These are phyloP conservation scores for Eristalinus sepulchralis DNA, from an alignment of 2,888 invertebrate species.

Conservation along the genomic window DNA sequence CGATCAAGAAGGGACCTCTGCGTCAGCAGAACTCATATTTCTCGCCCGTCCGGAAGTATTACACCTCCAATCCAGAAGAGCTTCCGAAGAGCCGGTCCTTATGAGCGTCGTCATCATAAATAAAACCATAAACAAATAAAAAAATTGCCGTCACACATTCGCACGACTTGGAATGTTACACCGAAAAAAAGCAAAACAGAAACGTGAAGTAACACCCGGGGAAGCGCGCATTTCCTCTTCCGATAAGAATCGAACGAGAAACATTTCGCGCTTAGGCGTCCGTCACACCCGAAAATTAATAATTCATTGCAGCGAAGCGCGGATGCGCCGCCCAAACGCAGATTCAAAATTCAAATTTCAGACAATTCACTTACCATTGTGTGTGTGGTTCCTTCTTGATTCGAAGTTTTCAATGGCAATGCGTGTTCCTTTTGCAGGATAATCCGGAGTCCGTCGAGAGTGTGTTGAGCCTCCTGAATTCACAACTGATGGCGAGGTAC, in stretches of 20 bases:
- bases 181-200: not conserved
- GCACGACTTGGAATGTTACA: not conserved
- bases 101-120: not conserved
- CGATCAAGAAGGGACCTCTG: not conserved
- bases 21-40: not conserved
- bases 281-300: constrained; percentile 57
- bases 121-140: not conserved
- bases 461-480: constrained; percentile 40
- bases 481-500: constrained; percentile 24
- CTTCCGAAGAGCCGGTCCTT: not conserved
- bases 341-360: constrained; percentile 27
- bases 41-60: not conserved
- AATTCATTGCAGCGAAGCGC: constrained; percentile 36
- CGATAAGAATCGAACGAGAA: constrained; percentile 29
- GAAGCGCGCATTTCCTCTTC: constrained; percentile 32
- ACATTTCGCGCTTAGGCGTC: not conserved
- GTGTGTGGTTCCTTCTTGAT: not conserved
- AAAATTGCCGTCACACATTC: not conserved
- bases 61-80: not conserved
- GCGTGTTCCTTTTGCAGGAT: constrained; percentile 23
- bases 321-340: constrained; percentile 6
- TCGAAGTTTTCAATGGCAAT: not conserved
- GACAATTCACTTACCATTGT: constrained; percentile 53
- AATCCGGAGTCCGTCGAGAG: constrained; percentile 51
- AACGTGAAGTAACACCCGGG: not conserved